Base-by-base conservation (phyloP, 1,140 invertebrate genomes). In the Leptoteleia sp. region DNA sequence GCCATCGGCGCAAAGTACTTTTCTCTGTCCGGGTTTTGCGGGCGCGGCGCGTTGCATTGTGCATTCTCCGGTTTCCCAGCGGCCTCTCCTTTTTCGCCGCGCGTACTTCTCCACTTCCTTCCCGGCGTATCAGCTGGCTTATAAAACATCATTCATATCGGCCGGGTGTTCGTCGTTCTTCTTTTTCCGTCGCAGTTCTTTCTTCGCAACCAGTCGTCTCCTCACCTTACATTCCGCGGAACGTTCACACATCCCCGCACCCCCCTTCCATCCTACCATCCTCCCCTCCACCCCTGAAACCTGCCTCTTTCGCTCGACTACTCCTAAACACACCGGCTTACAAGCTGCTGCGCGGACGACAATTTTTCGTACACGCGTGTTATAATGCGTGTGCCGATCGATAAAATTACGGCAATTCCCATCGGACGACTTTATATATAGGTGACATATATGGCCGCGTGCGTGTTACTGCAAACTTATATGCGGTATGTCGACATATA, bases 121-220 rank as follows among this genome's bases (percentile, higher is more conserved):
- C 22, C 19, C 65, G 9, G 15, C 29, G 48, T 72, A 73, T 75
- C 70, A 64, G 31, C 61, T 59, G 52, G 50, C 57, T 70, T 70
- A 77, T 70, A 77, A 64, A 73, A 52, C 73, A 52, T 54, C 64
- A 54, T 77, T 80, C 65, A 68, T 29, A 42, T 11, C 40, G 43
- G 25, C 38, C 25, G 16, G 4, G 35, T 11, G 22, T 25, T 9
- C 38, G 33, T 25, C 22, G 27, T 27, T 68, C 50, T 47, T 57
- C 67, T 57, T 42, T 61, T 29, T 47, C 19, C 16, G 16, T 47
- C 19, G 29, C 9, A 12, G 42, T 47, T 12, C 27, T 45, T 61
- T 54, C 38, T 37, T 43, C 17, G 25, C 11, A 5, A 62, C 31
- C 47, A 16, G 15, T 64, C 48, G 33, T 43, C 57, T 42, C 42